Evolutionary conservation across 37 sponge, comb jelly and placozoan species (phyloP), one percentile per base, ranked within the genome.

Genomic region (Lycopodina hypogea): DNA sequence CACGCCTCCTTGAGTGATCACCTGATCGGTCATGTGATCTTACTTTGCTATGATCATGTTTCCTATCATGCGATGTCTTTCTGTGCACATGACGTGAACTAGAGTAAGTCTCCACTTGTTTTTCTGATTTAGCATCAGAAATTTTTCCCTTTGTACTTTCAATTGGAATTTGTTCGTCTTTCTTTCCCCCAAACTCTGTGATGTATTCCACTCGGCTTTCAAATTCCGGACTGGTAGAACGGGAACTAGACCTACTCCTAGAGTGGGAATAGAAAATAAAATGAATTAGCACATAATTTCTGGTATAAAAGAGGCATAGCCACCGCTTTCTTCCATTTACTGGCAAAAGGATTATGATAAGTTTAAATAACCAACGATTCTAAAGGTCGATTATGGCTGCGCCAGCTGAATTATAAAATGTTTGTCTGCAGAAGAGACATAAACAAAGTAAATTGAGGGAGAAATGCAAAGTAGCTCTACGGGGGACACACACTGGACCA

Each of bases 121-220:
- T 32, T 32, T 32, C 66, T 3, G 32, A 19, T 11, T 12, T 65
- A 4, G 66, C 18, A 12, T 59, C 14, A 17, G 50, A 28, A 11
- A 0, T 42, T 1, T 30, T 24, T 33, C 29, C n/a, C 32, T 53
- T 34, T 28, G 38, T 42, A 4, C 8, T 9, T 45, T 45, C 48
- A 4, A 12, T 45, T 12, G 48, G 48, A 45, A 9, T 45, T 9
- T 45, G 48, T 4, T 53, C 66, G 23, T 71, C 76, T 1, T 60
- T 62, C 7, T 69, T 71, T 26, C 64, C 75, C 8, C 89, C 89
- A 70, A 93, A 93, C 68, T 85, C 89, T 21, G 93, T 93, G 37
- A 93, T 88, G 72, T 67, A 93, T 61, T 87, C 83, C 19, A 88
- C 74, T 42, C 75, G 77, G 15, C 82, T 78, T 35, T 81, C 78